Evolutionary conservation across 2,113 vertebrate species (phyloP).

Genomic region (Amazona guildingii): DNA sequence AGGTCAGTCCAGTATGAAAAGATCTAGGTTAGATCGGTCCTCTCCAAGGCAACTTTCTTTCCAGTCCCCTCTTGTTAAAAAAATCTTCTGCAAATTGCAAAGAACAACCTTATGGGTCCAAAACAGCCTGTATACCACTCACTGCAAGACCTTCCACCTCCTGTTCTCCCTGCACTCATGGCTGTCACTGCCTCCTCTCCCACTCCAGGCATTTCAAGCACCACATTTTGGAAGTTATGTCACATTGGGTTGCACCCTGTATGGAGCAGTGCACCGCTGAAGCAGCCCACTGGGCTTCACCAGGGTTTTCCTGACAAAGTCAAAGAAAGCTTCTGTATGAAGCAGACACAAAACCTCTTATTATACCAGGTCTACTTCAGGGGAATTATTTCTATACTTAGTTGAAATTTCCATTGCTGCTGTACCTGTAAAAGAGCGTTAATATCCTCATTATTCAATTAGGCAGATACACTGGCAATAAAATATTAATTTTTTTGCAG

Average conservation of each 20-base stretch:
- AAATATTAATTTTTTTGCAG: constrained; percentile 2
- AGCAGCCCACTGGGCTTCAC: not conserved
- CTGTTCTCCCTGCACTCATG: rapidly evolving
- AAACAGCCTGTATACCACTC: rapidly evolving
- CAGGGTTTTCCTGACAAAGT: not conserved
- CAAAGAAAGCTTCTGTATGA: not conserved
- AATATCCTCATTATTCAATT: constrained; percentile 57
- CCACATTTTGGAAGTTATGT: not conserved
- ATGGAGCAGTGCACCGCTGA: rapidly evolving
- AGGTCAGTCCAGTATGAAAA: rapidly evolving
- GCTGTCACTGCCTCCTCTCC: not conserved
- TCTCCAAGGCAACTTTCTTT: not conserved
- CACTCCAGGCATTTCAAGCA: too few relatives aligned
- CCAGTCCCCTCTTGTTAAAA: not conserved
- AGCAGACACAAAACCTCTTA: not conserved
- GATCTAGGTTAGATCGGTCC: not conserved
- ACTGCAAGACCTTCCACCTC: rapidly evolving
- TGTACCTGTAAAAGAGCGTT: not conserved
- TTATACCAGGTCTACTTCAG: not conserved
- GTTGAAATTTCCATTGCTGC: not conserved
- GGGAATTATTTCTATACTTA: not conserved
- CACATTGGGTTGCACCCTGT: rapidly evolving
- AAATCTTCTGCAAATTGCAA: not conserved
- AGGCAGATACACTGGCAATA: constrained; percentile 22
- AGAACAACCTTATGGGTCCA: not conserved